Percentiles rank a stretch among this genome's conserved stretches.
Evolutionary conservation across 2,113 vertebrate genomes (phyloP).

Genomic region (Entosphenus tridentatus): DNA sequence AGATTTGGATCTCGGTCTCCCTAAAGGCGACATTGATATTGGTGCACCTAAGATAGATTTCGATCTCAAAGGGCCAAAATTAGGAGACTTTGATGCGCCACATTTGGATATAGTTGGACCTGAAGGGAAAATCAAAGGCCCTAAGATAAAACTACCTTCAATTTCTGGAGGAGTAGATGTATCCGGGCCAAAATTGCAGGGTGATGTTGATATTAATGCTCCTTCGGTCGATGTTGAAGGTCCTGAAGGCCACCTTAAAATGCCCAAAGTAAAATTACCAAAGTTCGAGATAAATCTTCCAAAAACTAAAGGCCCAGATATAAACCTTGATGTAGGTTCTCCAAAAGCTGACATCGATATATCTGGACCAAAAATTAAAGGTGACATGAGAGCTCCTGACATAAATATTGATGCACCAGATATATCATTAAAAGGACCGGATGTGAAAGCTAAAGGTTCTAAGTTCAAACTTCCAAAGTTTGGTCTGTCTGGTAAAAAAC

Average conservation of each 20-base stretch:
- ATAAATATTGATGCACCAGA: slow-evolving; percentile 13
- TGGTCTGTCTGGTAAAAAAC: slow-evolving; percentile 18
- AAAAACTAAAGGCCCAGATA: slow-evolving; percentile 1
- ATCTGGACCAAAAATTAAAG: slow-evolving; percentile 6
- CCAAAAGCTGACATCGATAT: slow-evolving; percentile 11
- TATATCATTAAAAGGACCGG: slow-evolving; percentile 11
- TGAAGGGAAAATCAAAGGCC: slow-evolving; percentile 17
- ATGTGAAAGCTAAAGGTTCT: not conserved
- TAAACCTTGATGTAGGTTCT: slow-evolving; percentile 17
- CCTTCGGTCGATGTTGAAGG: slow-evolving; percentile 16
- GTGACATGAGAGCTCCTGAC: slow-evolving; percentile 9
- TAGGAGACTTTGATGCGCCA: not conserved
- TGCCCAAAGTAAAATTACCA: slow-evolving; percentile 23
- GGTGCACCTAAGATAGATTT: slow-evolving; percentile 13
- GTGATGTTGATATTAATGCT: slow-evolving; percentile 14
- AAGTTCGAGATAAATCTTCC: slow-evolving; percentile 18
- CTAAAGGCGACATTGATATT: no score
- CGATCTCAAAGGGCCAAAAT: slow-evolving; percentile 10
- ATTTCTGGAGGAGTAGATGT: slow-evolving; percentile 19
- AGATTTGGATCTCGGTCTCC: no score
- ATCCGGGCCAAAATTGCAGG: slow-evolving; percentile 13
- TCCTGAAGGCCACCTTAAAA: slow-evolving; percentile 29
- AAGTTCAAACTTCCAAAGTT: slow-evolving; percentile 11
- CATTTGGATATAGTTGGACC: slow-evolving; percentile 6
- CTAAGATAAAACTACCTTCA: slow-evolving; percentile 22